Conservation (phyloP, 2,888 invertebrate species). For the Drosophila conformis region DNA sequence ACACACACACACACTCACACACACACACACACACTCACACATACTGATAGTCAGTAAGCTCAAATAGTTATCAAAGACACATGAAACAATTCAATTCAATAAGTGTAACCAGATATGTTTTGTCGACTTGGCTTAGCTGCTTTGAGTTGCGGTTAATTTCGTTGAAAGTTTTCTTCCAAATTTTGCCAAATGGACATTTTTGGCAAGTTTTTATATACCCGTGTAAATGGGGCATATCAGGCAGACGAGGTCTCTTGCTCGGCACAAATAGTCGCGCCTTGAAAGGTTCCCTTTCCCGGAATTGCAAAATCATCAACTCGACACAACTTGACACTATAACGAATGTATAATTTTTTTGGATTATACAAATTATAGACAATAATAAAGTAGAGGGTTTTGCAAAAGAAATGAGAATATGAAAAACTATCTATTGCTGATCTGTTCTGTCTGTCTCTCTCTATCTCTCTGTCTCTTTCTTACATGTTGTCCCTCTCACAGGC, state of each 20-base stretch:
- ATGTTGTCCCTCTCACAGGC: not conserved
- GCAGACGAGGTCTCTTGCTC: not conserved
- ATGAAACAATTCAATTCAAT: slow-evolving; percentile 72
- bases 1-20: not conserved
- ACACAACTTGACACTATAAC: not conserved
- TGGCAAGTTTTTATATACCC: slow-evolving; percentile 32
- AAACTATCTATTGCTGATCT: not conserved
- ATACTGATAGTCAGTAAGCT: not conserved
- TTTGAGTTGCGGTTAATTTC: slow-evolving; percentile 67
- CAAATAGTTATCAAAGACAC: slow-evolving; percentile 71
- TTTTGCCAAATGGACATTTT: slow-evolving; percentile 47
- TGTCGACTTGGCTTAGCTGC: slow-evolving; percentile 51
- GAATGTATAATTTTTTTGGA: not conserved
- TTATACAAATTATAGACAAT: too few relatives aligned
- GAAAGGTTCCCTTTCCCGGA: not conserved
- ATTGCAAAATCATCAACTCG: too few relatives aligned
- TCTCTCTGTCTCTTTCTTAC: not conserved
- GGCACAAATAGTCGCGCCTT: not conserved
- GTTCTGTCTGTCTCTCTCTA: not conserved
- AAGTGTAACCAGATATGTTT: slow-evolving; percentile 67
- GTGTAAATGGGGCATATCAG: not conserved
- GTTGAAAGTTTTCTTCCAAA: slow-evolving; percentile 50
- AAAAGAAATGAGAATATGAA: too few relatives aligned
- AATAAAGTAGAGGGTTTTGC: too few relatives aligned
- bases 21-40: not conserved